phyloP scores from a whole-genome alignment of 2,113 vertebrate genomes.

The Hypanus sabinus region DNA sequence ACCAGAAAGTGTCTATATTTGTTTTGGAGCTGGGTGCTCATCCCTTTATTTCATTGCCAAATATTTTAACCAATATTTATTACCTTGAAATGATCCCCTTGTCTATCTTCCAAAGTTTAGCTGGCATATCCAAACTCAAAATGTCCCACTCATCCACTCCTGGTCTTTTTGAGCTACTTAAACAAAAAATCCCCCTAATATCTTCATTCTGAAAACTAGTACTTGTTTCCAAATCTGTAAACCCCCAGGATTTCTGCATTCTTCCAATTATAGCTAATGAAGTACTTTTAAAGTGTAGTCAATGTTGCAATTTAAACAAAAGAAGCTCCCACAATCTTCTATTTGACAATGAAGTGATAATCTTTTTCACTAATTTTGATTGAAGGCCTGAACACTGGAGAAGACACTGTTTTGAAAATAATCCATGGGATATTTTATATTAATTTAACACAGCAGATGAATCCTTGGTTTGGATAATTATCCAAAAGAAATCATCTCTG shows the following conservation, averaged over 20 bases:
- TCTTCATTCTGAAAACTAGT: neutral
- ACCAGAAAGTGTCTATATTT: neutral
- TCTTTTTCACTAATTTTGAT: too few species aligned
- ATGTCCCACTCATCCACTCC: neutral
- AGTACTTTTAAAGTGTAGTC: too few species aligned
- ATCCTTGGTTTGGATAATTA: neutral
- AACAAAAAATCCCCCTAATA: neutral
- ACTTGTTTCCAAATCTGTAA: neutral
- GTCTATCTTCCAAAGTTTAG: neutral
- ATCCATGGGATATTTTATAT: neutral
- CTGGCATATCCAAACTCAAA: neutral
- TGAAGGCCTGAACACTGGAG: too few species aligned
- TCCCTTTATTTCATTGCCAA: neutral
- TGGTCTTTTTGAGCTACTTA: neutral
- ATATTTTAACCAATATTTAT: neutral
- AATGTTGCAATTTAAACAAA: too few species aligned
- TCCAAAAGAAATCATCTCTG: neutral
- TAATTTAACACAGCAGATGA: neutral
- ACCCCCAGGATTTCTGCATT: neutral
- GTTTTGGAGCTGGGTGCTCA: neutral
- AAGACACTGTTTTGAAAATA: neutral
- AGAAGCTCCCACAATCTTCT: too few species aligned
- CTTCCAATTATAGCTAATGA: neutral
- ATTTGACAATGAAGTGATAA: too few species aligned
- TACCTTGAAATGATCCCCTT: neutral